Base-by-base conservation (phyloP, 2,113 vertebrate genomes). In the Pagrus major region DNA sequence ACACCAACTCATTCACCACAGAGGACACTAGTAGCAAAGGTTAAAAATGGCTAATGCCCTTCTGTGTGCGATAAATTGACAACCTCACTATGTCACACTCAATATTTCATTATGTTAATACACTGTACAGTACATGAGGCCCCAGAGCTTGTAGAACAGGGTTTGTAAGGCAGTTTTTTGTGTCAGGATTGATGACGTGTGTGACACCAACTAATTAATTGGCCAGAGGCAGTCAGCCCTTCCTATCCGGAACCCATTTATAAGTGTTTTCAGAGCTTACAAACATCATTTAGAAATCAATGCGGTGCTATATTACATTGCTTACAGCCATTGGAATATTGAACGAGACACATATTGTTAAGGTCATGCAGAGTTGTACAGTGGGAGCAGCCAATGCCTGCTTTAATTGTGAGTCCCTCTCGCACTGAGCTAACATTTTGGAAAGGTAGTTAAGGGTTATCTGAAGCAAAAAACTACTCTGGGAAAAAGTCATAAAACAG, bases 151-250 rank as follows among this genome's bases (percentile, higher is more conserved):
- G 61, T 56, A 54, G 42, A 64, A 60, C 47, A 47, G 21, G 39
- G 47, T 76, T 55, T 68, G 63, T 5, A n/a, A 58, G 67, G n/a
- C 27, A 21, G 42, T 67, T 60, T n/a, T 76, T 23, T 55, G 52
- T 76, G 80, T 78, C 79, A 77, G 20, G 27, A 78, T 71, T 44
- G 80, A 86, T 79, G 86, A 61, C 55, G 51, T 51, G 51, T 47
- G 71, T 79, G 81, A 88, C 79, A 80, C 59, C 47, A 11, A 56
- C 52, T 88, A 84, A 91, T 89, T 75, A 82, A 76, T 54, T 83
- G 67, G 55, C 80, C 80, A 31, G 63, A 77, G 77, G 82, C 82
- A 39, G 67, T 35, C 60, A 25, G 42, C 29, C 47, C 47, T 52
- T 74, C 29, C 60, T 21, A 37, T 76, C 54, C 8, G 14, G 47